A percentile compares a stretch with the other conserved stretches of the same genome.
These are phyloP conservation scores for Podocnemis expansa DNA, from an alignment of 2,113 vertebrate species.

Conservation along the genomic window DNA sequence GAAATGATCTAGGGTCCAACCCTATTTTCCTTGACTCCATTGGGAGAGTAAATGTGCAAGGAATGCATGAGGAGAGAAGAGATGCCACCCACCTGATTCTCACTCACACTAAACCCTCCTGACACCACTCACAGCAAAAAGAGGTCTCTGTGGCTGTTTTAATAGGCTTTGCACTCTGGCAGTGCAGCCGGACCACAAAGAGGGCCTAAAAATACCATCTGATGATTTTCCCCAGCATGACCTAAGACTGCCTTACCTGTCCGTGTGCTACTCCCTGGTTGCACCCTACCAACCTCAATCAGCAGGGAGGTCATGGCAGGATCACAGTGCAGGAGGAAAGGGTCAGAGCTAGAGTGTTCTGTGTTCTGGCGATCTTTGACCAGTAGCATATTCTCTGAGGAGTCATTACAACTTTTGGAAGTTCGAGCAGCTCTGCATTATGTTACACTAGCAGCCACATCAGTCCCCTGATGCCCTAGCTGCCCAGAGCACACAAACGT, in stretches of 20 bases:
- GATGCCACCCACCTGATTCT: neutral
- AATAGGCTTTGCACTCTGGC: neutral
- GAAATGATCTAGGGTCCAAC: neutral
- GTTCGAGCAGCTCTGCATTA: neutral
- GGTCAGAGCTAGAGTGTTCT: neutral
- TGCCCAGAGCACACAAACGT: neutral
- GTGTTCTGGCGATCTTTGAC: neutral
- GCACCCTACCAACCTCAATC: neutral
- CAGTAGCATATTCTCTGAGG: neutral
- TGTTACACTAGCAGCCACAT: neutral
- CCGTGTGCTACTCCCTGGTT: neutral
- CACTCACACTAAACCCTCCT: neutral
- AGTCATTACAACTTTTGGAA: neutral
- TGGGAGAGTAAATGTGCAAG: neutral
- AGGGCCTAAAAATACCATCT: neutral
- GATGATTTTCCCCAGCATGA: neutral
- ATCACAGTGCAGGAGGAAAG: neutral
- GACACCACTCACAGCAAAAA: accelerated
- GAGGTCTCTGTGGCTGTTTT: neutral
- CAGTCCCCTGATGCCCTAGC: neutral
- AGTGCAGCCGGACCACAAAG: neutral
- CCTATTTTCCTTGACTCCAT: neutral
- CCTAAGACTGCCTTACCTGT: neutral
- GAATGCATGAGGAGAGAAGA: neutral
- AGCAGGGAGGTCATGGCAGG: neutral